A percentile compares a stretch with the other conserved stretches of the same genome.
Conservation (phyloP, 2,888 invertebrate species). For the Drosophila colorata region DNA sequence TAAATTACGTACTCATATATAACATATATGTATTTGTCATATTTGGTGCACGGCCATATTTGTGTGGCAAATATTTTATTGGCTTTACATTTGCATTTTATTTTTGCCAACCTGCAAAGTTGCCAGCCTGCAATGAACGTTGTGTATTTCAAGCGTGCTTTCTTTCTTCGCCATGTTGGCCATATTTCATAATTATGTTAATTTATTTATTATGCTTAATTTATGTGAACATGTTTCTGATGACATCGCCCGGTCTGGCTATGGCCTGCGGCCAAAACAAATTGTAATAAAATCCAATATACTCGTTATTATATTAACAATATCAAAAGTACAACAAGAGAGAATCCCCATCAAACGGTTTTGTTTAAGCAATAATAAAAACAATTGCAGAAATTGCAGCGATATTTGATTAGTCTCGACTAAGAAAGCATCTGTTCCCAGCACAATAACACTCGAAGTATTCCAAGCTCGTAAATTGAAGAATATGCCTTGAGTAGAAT, state of each 20-base stretch:
- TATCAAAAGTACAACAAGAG: conserved; percentile 20
- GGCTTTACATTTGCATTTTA: conserved; percentile 64
- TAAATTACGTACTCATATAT: conserved; percentile 8
- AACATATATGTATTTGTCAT: conserved; percentile 3
- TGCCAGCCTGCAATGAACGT: conserved; percentile 34
- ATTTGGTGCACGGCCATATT: background rate
- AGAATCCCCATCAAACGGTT: conserved; percentile 8
- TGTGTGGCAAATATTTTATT: conserved; percentile 58
- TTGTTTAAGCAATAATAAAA: conserved; percentile 9
- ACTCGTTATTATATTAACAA: conserved; percentile 23
- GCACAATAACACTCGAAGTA: too few species aligned
- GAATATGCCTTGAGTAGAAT: too few species aligned
- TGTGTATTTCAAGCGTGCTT: conserved; percentile 22
- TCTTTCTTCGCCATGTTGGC: conserved; percentile 3
- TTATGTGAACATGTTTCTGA: conserved; percentile 64
- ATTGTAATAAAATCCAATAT: conserved; percentile 48
- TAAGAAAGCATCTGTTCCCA: background rate
- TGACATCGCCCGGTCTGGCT: conserved; percentile 18
- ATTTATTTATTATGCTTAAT: conserved; percentile 70
- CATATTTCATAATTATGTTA: conserved; percentile 67
- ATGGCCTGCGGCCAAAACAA: conserved; percentile 15
- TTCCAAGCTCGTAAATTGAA: too few species aligned
- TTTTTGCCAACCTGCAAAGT: conserved; percentile 37
- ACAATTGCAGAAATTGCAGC: background rate
- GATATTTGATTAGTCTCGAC: background rate